phyloP scores from a whole-genome alignment of 2,113 vertebrate species.

The Brevimyrus niger region DNA sequence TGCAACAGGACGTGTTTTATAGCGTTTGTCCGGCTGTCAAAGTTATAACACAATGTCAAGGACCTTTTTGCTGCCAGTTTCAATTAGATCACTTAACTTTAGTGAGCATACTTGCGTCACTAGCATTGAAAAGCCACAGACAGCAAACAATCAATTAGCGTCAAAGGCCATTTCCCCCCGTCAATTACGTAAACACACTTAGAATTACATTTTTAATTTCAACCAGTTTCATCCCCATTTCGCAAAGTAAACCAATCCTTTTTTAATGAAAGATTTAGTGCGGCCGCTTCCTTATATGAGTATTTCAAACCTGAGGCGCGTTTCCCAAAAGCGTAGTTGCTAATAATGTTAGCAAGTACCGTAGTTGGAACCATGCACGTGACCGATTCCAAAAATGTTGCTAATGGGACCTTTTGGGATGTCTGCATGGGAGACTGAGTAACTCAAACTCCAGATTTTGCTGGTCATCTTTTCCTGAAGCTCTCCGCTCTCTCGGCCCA shows the following conservation, averaged over 20 bases:
- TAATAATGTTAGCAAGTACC: conserved; percentile 24
- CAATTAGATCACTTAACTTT: conserved; percentile 5
- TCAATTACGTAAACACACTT: conserved; percentile 1
- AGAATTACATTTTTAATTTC: conserved; percentile 6
- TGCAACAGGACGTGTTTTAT: not conserved
- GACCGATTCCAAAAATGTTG: not conserved
- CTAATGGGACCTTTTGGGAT: not conserved
- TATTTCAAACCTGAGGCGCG: not conserved
- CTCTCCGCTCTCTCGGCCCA: not conserved
- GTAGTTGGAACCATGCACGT: not conserved
- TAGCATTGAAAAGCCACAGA: conserved; percentile 3
- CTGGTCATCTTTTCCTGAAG: not conserved
- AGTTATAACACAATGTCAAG: not conserved
- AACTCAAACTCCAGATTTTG: not conserved
- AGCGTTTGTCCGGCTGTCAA: not conserved
- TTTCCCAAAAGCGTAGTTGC: not conserved
- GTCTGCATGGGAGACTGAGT: conserved; percentile 21
- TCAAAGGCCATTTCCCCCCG: conserved; percentile 4
- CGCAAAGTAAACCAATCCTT: not conserved
- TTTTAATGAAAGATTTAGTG: conserved; percentile 10
- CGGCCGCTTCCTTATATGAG: not conserved
- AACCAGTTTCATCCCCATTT: not conserved
- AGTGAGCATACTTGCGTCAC: not conserved
- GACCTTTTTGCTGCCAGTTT: conserved; percentile 11
- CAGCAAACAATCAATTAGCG: conserved; percentile 16